Base-by-base conservation (phyloP, 2,113 vertebrate genomes). In the Romanogobio albipinnatus region DNA sequence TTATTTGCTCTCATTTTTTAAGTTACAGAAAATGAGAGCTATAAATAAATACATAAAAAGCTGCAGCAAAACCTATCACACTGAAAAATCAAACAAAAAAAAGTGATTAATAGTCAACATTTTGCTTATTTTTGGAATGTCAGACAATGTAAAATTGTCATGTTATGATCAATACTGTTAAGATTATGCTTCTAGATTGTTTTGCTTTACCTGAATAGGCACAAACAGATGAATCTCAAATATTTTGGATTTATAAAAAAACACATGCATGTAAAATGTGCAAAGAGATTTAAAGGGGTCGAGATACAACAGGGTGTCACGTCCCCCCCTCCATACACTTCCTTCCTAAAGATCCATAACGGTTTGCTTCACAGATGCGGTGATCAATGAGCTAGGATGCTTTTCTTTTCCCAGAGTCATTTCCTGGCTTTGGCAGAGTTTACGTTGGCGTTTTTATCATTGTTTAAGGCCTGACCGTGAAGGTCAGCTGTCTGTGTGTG, bases 401-500 rank as follows among this genome's bases (percentile, higher is more conserved):
- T 53, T 9, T 43, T 39, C 5, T 58, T 17, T 45, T 62, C 13
- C 13, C 33, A 79, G 39, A 36, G 70, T 85, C 47, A 74, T 43
- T 79, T 51, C 45, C 22, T 39, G 81, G 74, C 14, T 53, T 87
- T 85, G 61, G 49, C 64, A 83, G 75, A 70, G 29, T 53, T 19
- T 70, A 49, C 5, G 19, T 53, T 82, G 45, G 80, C 47, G 22
- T 59, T 51, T 56, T 58, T 66, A 24, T 75, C 43, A 71, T 71
- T 76, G 77, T 58, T 75, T 51, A 88, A 83, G 82, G 80, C 80
- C 33, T 82, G 66, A 82, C 64, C 66, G 0, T 58, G 17, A 24
- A 71, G 82, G 80, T 87, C 81, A 74, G 74, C 64, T 83, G 86
- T 81, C 83, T 85, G 56, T 81, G 76, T 82, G 84, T 80, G 75